Base-by-base conservation (phyloP, 2,888 invertebrate species). In the Mythimna vitellina region DNA sequence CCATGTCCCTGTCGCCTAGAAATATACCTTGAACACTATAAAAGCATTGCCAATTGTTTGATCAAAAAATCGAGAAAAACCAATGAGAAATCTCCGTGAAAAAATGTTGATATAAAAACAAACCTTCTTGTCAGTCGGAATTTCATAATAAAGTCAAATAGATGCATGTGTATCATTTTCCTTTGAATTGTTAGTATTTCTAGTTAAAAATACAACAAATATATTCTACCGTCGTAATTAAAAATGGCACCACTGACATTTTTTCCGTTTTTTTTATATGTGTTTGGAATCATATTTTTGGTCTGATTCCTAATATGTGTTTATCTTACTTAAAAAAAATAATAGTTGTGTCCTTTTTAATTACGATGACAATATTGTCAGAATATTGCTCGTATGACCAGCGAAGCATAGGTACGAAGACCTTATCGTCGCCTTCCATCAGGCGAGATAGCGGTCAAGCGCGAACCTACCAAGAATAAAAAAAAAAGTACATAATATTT, bases 381-480 rank as follows among this genome's bases (percentile, higher is more conserved):
- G 17, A 72, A 70, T 70, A 65, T 63, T 10, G 3, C 29, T 20
- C 35, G 4, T 32, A 17, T 42, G 38, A 65, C 32, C 17, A 12
- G 42, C 17, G 25, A 56, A 65, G 17, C 20, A 64, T 38, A 35
- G n/a, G n/a, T n/a, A n/a, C n/a, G n/a, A n/a, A n/a, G n/a, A n/a
- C n/a, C n/a, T n/a, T n/a, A n/a, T n/a, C n/a, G n/a, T n/a, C n/a
- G n/a, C n/a, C n/a, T n/a, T n/a, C n/a, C n/a, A n/a, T n/a, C n/a
- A n/a, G n/a, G n/a, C n/a, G n/a, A n/a, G n/a, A n/a, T n/a, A n/a
- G n/a, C n/a, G n/a, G n/a, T n/a, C n/a, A n/a, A n/a, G n/a, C n/a
- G n/a, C n/a, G n/a, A n/a, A n/a, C n/a, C n/a, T n/a, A n/a, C n/a
- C n/a, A n/a, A n/a, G n/a, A n/a, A n/a, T n/a, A n/a, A n/a, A n/a